These are phyloP conservation scores for Sphaerodactylus townsendi DNA, from an alignment of 2,113 vertebrate species.

Conservation along the genomic window DNA sequence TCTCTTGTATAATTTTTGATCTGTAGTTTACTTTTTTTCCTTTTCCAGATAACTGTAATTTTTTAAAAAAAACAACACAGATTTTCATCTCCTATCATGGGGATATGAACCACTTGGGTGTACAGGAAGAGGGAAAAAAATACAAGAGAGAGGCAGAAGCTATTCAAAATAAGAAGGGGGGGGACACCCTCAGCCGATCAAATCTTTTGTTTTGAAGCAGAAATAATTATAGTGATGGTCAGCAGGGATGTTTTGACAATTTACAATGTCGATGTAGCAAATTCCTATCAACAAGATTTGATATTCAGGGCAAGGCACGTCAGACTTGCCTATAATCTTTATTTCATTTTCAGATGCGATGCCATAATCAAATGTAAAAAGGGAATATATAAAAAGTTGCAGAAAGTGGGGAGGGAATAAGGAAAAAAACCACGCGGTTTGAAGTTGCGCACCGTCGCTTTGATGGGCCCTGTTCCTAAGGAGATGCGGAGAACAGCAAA, in stretches of 20 bases:
- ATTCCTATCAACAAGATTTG: conserved; percentile 73
- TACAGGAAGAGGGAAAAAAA: conserved; percentile 59
- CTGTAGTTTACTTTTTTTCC: conserved; percentile 40
- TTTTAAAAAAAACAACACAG: conserved; percentile 67
- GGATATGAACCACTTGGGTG: conserved; percentile 46
- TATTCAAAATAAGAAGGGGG: conserved; percentile 57
- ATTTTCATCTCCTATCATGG: conserved; percentile 66
- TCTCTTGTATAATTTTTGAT: conserved; percentile 35
- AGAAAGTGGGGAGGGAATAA: conserved; percentile 62
- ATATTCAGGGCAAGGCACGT: conserved; percentile 74
- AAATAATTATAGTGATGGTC: conserved; percentile 78
- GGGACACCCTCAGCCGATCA: conserved; percentile 54
- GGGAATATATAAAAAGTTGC: conserved; percentile 81
- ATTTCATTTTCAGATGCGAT: conserved; percentile 82
- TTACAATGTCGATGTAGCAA: conserved; percentile 61
- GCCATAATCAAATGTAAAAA: conserved; percentile 82
- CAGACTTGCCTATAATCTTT: conserved; percentile 80
- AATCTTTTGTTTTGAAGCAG: conserved; percentile 75
- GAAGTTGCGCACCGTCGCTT: conserved; percentile 75
- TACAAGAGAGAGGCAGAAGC: neutral
- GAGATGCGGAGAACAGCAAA: conserved; percentile 79
- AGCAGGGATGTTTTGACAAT: conserved; percentile 71
- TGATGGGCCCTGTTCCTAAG: conserved; percentile 77
- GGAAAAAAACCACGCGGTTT: conserved; percentile 70
- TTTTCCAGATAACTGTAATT: conserved; percentile 53